Evolutionary conservation across 2,797 vertebrate species (phyloP).

Genomic region (Cyclura pinguis): DNA sequence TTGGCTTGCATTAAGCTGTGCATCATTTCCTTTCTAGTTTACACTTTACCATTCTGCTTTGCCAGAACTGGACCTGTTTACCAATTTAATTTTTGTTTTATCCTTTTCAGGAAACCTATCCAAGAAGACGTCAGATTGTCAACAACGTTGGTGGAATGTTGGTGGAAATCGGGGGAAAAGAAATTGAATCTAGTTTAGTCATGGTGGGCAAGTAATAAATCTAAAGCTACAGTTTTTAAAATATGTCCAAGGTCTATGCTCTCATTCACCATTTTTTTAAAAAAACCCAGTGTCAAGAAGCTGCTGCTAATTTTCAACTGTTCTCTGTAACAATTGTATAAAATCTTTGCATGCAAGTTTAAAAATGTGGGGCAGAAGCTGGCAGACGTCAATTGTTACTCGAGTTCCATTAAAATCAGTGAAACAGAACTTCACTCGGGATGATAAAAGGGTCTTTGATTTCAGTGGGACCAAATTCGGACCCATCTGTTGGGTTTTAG

Average conservation of each 20-base stretch:
- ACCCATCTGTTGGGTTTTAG: background rate
- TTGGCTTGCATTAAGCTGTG: too few relatives aligned
- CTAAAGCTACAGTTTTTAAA: background rate
- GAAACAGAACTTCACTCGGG: too few relatives aligned
- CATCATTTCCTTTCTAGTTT: too few relatives aligned
- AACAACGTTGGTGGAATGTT: background rate
- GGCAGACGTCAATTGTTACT: background rate
- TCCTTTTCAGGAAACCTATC: background rate
- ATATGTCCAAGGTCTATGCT: background rate
- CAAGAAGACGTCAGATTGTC: accelerated
- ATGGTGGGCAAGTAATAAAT: background rate
- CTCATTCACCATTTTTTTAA: background rate
- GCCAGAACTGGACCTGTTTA: background rate
- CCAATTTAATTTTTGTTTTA: background rate
- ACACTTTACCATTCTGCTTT: background rate
- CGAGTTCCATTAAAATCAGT: background rate
- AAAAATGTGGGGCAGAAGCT: background rate
- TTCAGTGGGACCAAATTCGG: too few relatives aligned
- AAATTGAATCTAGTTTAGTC: background rate
- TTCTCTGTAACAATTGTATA: background rate
- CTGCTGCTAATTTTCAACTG: background rate
- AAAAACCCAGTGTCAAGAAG: too few relatives aligned
- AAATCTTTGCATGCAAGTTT: background rate
- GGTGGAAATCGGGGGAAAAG: background rate
- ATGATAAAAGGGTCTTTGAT: background rate